phyloP scores from a whole-genome alignment of 2,888 invertebrate species.

The Ptilodon capucinus region DNA sequence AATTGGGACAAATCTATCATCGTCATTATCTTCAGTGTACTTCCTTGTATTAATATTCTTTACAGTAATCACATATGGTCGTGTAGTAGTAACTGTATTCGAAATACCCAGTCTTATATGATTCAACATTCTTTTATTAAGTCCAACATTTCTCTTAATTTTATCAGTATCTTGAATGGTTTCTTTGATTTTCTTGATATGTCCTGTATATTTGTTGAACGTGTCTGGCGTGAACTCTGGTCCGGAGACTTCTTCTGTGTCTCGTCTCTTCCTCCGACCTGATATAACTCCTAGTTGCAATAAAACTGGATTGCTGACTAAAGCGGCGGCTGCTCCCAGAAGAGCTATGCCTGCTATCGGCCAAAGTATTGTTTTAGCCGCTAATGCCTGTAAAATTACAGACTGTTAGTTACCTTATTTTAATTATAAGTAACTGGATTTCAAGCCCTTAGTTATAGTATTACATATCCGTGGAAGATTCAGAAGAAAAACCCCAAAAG shows the following conservation, averaged over 20 bases:
- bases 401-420: background rate
- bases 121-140: conserved; percentile 24
- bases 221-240: conserved; percentile 24
- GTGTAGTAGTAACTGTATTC: conserved; percentile 1
- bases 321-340: conserved; percentile 90
- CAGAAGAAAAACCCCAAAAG: too few species aligned
- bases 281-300: conserved; percentile 89
- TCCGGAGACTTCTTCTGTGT: conserved; percentile 52
- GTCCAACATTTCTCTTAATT: conserved; percentile 13
- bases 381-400: conserved; percentile 76
- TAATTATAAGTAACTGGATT: too few species aligned
- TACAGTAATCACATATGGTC: background rate
- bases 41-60: conserved; percentile 2
- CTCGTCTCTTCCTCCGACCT: conserved; percentile 81
- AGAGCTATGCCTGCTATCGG: conserved; percentile 91
- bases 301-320: conserved; percentile 89
- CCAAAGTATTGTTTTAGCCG: conserved; percentile 84
- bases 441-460: too few species aligned
- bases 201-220: conserved; percentile 27
- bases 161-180: conserved; percentile 4
- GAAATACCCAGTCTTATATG: conserved; percentile 8
- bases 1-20: conserved; percentile 54
- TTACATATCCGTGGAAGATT: too few species aligned
- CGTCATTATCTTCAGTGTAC: conserved; percentile 32
- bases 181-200: conserved; percentile 7